Base-by-base conservation (phyloP, 2,888 invertebrate species). In the Agrenia bidenticulata region DNA sequence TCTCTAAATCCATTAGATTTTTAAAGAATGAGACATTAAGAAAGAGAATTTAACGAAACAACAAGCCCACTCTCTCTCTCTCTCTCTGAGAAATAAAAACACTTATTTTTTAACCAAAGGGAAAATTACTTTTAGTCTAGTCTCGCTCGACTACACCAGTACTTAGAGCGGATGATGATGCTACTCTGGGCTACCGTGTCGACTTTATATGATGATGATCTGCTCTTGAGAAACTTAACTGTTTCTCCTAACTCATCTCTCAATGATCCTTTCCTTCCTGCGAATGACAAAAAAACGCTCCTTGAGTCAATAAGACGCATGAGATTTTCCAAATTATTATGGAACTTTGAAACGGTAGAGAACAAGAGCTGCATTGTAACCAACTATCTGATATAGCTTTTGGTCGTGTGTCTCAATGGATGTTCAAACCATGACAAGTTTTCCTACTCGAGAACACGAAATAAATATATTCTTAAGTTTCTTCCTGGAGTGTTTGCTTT, bases 401-500 rank as follows among this genome's bases (percentile, higher is more conserved):
- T n/a, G n/a, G 17, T 49, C 19, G 19, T 49, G n/a, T n/a, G n/a
- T n/a, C n/a, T n/a, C n/a, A n/a, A n/a, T n/a, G n/a, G n/a, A n/a
- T n/a, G n/a, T n/a, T n/a, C n/a, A n/a, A n/a, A n/a, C n/a, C n/a
- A n/a, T n/a, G n/a, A n/a, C n/a, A n/a, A n/a, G n/a, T n/a, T n/a
- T n/a, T n/a, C n/a, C n/a, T n/a, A n/a, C n/a, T n/a, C n/a, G n/a
- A n/a, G n/a, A n/a, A n/a, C n/a, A n/a, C n/a, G 45, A 45, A 19
- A 19, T 17, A 15, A 45, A 45, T 5, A 17, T 45, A 21, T 57
- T 57, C 56, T 57, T 21, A 26, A 58, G 49, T 42, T 58, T 58
- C 41, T 45, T 58, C 49, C 27, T 57, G 39, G 39, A 57, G 58
- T 58, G 45, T 58, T 58, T 45, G 58, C 58, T 58, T 58, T 58